Evolutionary conservation across 2,113 vertebrate genomes (phyloP).

Genomic region (Cariama cristata): DNA sequence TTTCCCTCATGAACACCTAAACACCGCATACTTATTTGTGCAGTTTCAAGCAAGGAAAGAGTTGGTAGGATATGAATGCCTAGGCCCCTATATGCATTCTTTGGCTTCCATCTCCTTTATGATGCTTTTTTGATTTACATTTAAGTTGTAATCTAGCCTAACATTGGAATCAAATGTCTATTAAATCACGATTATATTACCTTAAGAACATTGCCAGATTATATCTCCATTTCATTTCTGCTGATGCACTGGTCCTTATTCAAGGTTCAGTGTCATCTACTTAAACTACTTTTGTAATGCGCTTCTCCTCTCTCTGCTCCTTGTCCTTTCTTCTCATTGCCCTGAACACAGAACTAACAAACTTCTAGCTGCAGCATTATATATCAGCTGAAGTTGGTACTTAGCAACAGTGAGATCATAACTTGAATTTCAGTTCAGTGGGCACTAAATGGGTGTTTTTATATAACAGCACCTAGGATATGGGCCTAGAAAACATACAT

Average conservation of each 20-base stretch:
- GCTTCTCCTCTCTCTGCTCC: neutral
- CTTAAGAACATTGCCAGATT: neutral
- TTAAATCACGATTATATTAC: neutral
- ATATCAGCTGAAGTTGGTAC: neutral
- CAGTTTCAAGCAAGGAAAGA: neutral
- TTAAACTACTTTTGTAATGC: neutral
- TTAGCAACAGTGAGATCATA: neutral
- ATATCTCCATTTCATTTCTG: neutral
- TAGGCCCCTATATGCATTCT: neutral
- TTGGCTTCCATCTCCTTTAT: neutral
- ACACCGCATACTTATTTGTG: neutral
- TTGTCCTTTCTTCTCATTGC: neutral
- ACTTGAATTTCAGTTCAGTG: neutral
- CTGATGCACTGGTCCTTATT: neutral
- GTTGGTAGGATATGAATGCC: neutral
- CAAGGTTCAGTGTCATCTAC: neutral
- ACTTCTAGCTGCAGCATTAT: neutral
- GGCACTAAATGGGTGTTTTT: neutral
- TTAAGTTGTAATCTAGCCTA: neutral
- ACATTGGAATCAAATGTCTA: neutral
- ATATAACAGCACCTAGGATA: neutral
- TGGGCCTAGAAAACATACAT: neutral
- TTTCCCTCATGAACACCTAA: neutral
- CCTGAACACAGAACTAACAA: neutral
- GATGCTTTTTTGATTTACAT: neutral